Evolutionary conservation across 2,797 vertebrate species (phyloP).

Genomic region (Taeniopygia guttata): DNA sequence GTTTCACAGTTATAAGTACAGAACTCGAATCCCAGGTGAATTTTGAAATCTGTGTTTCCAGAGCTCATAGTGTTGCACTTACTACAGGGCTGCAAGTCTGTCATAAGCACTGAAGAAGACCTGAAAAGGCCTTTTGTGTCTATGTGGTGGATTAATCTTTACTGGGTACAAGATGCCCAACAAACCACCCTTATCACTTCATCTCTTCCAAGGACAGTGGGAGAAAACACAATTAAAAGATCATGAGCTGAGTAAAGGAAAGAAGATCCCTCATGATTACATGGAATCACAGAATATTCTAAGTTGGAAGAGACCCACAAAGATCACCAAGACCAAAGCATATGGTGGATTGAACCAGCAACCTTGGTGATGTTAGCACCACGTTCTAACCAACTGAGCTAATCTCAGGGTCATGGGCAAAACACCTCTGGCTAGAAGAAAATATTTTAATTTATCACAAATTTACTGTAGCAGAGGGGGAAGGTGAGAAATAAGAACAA

Average conservation of each 20-base stretch:
- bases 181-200: neutral
- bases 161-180: neutral
- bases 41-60: neutral
- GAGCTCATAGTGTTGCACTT: neutral
- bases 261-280: neutral
- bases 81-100: rapidly evolving
- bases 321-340: neutral
- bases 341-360: neutral
- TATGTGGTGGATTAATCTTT: neutral
- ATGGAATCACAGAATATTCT: neutral
- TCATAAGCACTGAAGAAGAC: neutral
- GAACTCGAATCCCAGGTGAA: neutral
- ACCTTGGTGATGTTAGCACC: neutral
- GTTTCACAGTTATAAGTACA: neutral
- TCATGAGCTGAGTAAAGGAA: rapidly evolving
- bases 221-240: neutral
- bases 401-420: neutral
- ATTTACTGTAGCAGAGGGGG: neutral
- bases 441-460: neutral
- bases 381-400: neutral
- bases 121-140: neutral
- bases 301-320: neutral
- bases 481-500: neutral
- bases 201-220: neutral
- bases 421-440: neutral